Evolutionary conservation across 2,888 invertebrate genomes (phyloP).

Genomic region (Erebia ligea): DNA sequence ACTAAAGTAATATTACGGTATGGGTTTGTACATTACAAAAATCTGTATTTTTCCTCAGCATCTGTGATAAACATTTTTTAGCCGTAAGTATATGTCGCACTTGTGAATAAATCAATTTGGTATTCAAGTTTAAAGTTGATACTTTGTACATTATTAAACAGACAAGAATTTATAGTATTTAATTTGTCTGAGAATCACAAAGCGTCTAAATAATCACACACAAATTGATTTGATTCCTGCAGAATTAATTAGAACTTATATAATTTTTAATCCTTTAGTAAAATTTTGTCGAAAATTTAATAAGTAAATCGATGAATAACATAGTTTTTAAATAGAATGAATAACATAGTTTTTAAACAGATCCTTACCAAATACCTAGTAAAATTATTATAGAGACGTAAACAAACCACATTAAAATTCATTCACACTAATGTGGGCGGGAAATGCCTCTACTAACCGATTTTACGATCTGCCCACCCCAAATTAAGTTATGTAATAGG

Average conservation of each 20-base stretch:
- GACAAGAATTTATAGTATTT: no score
- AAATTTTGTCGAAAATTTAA: neutral
- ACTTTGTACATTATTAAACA: no score
- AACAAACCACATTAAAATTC: conserved; percentile 4
- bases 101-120: no score
- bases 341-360: neutral
- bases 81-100: no score
- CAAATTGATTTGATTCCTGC: neutral
- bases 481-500: conserved; percentile 13
- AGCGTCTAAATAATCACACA: neutral
- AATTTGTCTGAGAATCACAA: neutral
- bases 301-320: neutral
- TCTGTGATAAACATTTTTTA: no score
- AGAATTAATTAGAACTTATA: neutral
- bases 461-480: conserved; percentile 15
- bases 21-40: no score
- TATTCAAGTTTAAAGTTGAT: no score
- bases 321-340: neutral
- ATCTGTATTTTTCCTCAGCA: no score
- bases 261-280: neutral
- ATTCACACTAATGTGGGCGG: conserved; percentile 9
- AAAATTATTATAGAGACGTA: neutral
- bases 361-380: neutral
- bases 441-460: conserved; percentile 8
- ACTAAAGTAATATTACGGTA: no score